A percentile compares a stretch with the other conserved stretches of the same genome.
These are phyloP conservation scores for Meghimatium bilineatum DNA, from an alignment of 2,888 invertebrate species.

Conservation along the genomic window DNA sequence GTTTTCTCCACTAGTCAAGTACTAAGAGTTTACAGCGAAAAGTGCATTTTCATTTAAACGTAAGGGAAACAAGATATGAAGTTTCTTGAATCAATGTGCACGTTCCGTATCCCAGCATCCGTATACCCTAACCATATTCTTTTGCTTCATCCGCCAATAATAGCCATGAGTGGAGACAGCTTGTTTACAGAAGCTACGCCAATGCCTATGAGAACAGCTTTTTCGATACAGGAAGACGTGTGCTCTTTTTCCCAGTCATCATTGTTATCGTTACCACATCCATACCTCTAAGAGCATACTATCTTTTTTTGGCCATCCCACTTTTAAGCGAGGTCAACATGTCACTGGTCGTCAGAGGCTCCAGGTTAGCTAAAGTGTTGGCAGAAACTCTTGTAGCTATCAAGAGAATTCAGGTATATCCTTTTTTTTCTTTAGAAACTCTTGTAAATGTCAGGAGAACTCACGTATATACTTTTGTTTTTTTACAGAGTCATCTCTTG, in stretches of 20 bases:
- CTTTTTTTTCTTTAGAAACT: not conserved
- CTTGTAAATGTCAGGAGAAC: too few relatives aligned
- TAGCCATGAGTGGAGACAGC: conserved; percentile 19
- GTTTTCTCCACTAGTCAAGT: too few relatives aligned
- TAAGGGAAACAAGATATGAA: too few relatives aligned
- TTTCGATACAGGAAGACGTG: conserved; percentile 15
- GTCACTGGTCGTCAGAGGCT: not conserved
- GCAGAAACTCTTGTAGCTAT: not conserved
- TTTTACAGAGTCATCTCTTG: too few relatives aligned
- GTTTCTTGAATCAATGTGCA: too few relatives aligned
- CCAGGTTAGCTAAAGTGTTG: not conserved
- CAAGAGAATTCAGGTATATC: conserved; percentile 24
- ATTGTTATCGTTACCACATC: not conserved
- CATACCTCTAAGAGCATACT: not conserved
- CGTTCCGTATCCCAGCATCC: too few relatives aligned
- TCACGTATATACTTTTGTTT: too few relatives aligned
- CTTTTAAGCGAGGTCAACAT: not conserved
- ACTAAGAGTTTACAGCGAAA: too few relatives aligned
- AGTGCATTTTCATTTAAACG: too few relatives aligned
- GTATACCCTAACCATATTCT: too few relatives aligned
- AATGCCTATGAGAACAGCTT: not conserved
- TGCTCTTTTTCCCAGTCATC: conserved; percentile 19
- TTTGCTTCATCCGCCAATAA: not conserved
- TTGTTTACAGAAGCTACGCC: not conserved
- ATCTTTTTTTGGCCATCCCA: conserved; percentile 8